These are phyloP conservation scores for Teleogryllus occipitalis DNA, from an alignment of 1,140 invertebrate genomes.

Conservation along the genomic window DNA sequence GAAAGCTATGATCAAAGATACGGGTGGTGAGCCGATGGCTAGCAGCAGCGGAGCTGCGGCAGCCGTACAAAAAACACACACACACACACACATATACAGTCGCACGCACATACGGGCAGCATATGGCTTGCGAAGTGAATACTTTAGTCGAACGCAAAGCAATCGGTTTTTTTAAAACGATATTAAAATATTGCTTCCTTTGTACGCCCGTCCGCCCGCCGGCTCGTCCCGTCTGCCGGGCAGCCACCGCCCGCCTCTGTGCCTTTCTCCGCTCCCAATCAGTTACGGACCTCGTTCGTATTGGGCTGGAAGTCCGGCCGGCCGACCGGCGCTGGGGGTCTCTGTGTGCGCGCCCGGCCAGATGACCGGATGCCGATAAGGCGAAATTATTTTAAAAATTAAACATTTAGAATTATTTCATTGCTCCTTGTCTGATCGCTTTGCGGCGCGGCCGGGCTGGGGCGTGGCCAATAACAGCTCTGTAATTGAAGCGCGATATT, in stretches of 20 bases:
- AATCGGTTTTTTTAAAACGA: background rate
- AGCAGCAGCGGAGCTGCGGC: background rate
- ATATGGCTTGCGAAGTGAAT: background rate
- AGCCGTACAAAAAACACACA: background rate
- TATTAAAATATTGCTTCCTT: slow-evolving; percentile 5
- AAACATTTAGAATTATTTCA: background rate
- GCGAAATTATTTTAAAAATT: background rate
- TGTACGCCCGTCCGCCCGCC: background rate
- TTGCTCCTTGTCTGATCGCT: background rate
- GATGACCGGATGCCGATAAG: background rate
- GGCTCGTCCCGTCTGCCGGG: background rate
- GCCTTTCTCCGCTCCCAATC: background rate
- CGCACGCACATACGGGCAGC: too few species aligned
- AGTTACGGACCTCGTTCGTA: background rate
- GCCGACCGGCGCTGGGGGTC: too few species aligned
- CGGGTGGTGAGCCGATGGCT: too few species aligned
- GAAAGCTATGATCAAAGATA: background rate
- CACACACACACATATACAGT: background rate
- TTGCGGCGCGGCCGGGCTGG: background rate
- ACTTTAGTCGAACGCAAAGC: background rate
- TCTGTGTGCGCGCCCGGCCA: background rate
- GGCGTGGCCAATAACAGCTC: background rate
- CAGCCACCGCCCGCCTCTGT: background rate
- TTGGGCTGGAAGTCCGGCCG: background rate
- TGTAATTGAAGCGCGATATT: background rate